These are phyloP conservation scores for Dolichoris vasculosae DNA, from an alignment of 1,140 invertebrate genomes.

Conservation along the genomic window DNA sequence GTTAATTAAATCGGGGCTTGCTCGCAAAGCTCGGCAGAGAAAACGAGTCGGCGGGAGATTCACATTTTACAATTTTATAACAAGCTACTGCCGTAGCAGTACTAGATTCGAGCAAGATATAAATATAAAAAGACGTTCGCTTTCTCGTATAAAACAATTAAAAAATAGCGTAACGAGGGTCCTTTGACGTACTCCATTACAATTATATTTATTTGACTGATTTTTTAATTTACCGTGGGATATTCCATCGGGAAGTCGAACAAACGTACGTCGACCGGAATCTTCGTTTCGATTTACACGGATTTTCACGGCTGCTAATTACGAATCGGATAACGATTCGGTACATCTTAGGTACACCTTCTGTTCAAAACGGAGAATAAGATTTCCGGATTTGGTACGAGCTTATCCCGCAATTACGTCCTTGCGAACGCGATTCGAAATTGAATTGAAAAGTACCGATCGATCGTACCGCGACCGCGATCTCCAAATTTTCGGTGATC, in stretches of 20 bases:
- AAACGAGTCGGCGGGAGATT: background rate
- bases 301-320: constrained; percentile 8
- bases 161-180: background rate
- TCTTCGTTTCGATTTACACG: background rate
- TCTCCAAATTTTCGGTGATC: no score
- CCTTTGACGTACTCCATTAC: background rate
- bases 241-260: background rate
- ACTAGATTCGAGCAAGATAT: background rate
- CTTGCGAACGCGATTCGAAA: no score
- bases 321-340: background rate
- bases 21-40: background rate
- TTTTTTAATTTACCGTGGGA: background rate
- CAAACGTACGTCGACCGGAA: background rate
- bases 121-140: background rate
- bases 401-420: no score
- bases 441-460: no score
- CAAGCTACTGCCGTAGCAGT: background rate
- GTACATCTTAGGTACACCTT: background rate
- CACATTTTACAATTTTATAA: constrained; percentile 42
- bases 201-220: background rate
- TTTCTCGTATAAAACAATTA: constrained; percentile 8
- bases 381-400: no score
- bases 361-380: background rate
- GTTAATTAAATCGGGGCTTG: constrained; percentile 34
- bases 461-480: no score